A percentile compares a stretch with the other conserved stretches of the same genome.
These are phyloP conservation scores for Drosophila robusta DNA, from an alignment of 2,888 invertebrate genomes.

Conservation along the genomic window DNA sequence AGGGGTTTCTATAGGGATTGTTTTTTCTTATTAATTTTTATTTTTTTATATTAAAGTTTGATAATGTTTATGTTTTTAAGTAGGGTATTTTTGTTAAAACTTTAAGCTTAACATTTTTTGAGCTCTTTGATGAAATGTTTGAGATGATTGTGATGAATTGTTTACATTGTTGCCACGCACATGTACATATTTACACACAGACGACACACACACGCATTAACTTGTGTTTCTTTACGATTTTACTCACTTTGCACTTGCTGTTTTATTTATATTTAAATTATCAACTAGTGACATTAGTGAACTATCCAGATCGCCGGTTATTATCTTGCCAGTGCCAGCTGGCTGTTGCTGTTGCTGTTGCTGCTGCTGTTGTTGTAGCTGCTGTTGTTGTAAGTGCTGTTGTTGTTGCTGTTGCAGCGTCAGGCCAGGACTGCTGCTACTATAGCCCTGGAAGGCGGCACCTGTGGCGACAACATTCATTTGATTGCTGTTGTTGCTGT, in stretches of 20 bases:
- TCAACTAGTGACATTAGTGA: constrained; percentile 97
- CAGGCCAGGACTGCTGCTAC: constrained; percentile 54
- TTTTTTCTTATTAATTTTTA: background rate
- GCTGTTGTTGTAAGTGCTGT: constrained; percentile 74
- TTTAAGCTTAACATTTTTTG: background rate
- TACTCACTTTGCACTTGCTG: constrained; percentile 89
- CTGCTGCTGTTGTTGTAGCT: constrained; percentile 75
- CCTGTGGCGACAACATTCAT: constrained; percentile 84
- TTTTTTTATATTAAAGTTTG: background rate
- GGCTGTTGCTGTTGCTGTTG: constrained; percentile 83
- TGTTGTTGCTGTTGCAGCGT: constrained; percentile 75
- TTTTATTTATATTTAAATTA: constrained; percentile 95
- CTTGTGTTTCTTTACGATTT: constrained; percentile 32
- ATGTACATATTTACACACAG: constrained; percentile 3
- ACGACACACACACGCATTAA: constrained; percentile 25
- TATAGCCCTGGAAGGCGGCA: constrained; percentile 69
- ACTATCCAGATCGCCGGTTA: constrained; percentile 97
- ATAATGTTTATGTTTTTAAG: too few relatives aligned
- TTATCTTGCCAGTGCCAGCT: constrained; percentile 89
- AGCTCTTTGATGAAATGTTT: constrained; percentile 6
- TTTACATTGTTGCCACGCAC: constrained; percentile 10
- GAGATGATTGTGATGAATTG: constrained; percentile 20
- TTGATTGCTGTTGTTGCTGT: constrained; percentile 74
- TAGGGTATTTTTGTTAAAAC: background rate
- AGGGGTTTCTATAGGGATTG: too few relatives aligned